Conservation (phyloP, 2,888 invertebrate genomes). For the Acanthosepion pharaonis region DNA sequence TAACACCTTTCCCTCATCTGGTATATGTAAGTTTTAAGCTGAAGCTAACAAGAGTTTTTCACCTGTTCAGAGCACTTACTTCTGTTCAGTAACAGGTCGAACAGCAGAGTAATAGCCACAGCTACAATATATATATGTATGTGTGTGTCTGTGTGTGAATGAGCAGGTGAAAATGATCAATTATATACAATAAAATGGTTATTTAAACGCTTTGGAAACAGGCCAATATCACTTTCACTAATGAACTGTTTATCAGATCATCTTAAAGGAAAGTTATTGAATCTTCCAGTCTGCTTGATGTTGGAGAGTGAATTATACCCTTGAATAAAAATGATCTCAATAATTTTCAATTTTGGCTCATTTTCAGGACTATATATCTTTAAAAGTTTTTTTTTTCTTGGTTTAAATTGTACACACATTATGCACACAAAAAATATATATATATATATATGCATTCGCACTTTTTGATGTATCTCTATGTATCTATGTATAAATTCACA, state of each 20-base stretch:
- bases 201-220: neutral
- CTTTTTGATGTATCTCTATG: neutral
- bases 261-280: constrained; percentile 15
- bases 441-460: neutral
- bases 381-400: constrained; percentile 1
- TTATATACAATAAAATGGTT: constrained; percentile 11
- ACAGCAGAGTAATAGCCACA: no score
- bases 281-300: constrained; percentile 33
- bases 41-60: no score
- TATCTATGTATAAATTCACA: neutral
- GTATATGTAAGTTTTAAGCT: no score
- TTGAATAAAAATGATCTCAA: constrained; percentile 20
- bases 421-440: neutral
- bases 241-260: constrained; percentile 33
- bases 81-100: no score
- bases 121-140: neutral
- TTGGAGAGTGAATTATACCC: neutral
- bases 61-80: no score
- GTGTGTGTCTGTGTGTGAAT: no score
- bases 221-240: neutral
- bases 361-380: neutral
- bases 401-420: neutral
- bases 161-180: constrained; percentile 33
- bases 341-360: constrained; percentile 22
- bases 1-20: no score